Percentiles rank a stretch among this genome's conserved stretches.
These are phyloP conservation scores for Luffia ferchaultella DNA, from an alignment of 2,888 invertebrate genomes.

Conservation along the genomic window DNA sequence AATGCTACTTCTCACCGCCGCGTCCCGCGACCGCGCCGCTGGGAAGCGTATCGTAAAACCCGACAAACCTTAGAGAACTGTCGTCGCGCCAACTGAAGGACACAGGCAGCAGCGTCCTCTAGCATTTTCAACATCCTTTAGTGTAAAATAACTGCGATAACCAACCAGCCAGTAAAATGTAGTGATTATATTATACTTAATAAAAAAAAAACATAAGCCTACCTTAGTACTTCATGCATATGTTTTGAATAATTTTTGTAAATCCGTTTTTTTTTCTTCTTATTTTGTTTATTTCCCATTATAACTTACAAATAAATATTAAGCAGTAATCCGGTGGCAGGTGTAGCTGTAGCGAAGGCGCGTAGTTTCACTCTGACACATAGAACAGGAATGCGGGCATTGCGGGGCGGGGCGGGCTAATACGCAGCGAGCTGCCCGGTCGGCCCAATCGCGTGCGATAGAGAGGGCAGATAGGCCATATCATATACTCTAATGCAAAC, in stretches of 20 bases:
- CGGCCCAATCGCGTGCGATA: neutral
- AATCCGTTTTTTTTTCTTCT: neutral
- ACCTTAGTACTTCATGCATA: slow-evolving; percentile 2
- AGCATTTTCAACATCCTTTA: too few species aligned
- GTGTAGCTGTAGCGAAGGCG: neutral
- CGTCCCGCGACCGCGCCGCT: too few species aligned
- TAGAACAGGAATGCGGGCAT: neutral
- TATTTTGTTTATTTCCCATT: slow-evolving; percentile 1
- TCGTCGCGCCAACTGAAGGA: too few species aligned
- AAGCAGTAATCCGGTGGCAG: neutral
- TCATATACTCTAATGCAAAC: neutral
- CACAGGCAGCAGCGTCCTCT: too few species aligned
- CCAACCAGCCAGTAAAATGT: too few species aligned
- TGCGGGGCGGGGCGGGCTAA: neutral
- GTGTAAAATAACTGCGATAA: too few species aligned
- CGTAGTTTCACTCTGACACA: neutral
- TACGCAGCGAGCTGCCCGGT: too few species aligned
- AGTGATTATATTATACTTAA: too few species aligned
- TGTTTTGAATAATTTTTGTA: slow-evolving; percentile 1
- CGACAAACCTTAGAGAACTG: too few species aligned
- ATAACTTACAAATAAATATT: neutral
- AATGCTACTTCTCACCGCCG: too few species aligned
- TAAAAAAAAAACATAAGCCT: slow-evolving; percentile 1
- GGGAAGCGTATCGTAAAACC: too few species aligned
- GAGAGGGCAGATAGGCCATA: neutral